Base-by-base conservation (phyloP, 2,113 vertebrate genomes). In the Centropus bengalensis region DNA sequence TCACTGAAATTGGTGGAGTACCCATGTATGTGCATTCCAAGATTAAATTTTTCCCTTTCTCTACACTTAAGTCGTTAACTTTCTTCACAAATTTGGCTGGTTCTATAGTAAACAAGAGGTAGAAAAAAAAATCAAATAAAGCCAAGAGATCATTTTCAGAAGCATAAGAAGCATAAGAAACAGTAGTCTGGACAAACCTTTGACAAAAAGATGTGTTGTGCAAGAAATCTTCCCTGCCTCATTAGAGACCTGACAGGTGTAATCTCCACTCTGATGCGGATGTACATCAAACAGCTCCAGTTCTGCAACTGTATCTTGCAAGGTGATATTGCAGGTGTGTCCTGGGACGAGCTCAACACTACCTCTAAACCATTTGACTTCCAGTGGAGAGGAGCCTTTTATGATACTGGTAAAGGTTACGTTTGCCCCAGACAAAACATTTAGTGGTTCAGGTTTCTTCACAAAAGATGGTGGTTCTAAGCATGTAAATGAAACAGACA, bases 381-480 rank as follows among this genome's bases (percentile, higher is more conserved):
- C 99, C 89, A 99, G 68, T 22, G 99, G 99, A 64, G 97, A 93
- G 28, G 99, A 99, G 94, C 99, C 99, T 97, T 98, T 98, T 73
- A 99, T 97, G 54, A 99, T 98, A 78, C 98, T 98, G 60, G 98
- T 98, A 97, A 99, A 99, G 0, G 95, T 98, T 77, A 99, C 97
- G 56, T 97, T 98, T 36, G 94, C 97, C 71, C 98, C 99, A 40
- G 99, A 99, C 89, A 99, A 98, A 60, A 99, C 98, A 94, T 99
- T 98, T 94, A 98, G 73, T 30, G 98, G 97, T 95, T 99, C 99
- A 9, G 98, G 99, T 33, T 97, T 98, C 93, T 98, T 98, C 97
- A 98, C 98, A 85, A 99, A 99, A 88, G 99, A 99, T 24, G 99
- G 99, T 79, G 99, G 99, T 96, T 99, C 99, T 99, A 97, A 85